Conservation (phyloP, 2,113 vertebrate species). For the Alethe diademata region DNA sequence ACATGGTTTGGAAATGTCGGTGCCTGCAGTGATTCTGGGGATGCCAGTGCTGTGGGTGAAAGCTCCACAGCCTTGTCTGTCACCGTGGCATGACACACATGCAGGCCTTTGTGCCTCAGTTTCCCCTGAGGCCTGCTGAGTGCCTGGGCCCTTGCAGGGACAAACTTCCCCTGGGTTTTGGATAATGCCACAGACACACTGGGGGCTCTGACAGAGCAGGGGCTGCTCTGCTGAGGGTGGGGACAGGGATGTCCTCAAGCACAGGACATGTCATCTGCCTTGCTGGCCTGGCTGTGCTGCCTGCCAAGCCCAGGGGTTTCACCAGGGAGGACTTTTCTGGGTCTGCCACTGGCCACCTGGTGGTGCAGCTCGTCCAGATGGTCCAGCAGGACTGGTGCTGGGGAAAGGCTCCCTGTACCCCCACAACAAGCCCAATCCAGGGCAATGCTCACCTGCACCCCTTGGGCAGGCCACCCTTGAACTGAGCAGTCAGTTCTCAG, state of each 20-base stretch:
- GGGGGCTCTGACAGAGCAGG: neutral
- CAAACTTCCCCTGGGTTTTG: neutral
- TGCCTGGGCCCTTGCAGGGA: rapidly evolving
- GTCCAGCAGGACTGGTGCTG: neutral
- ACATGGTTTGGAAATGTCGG: neutral
- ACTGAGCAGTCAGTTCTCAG: neutral
- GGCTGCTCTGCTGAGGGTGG: neutral
- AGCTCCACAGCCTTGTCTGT: neutral
- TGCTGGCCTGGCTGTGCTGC: neutral
- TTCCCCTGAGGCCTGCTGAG: neutral
- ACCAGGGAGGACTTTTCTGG: neutral
- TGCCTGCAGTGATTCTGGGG: neutral
- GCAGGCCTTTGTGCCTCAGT: neutral
- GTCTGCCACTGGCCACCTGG: constrained; percentile 40
- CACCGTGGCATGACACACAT: rapidly evolving
- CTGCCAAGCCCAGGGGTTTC: neutral
- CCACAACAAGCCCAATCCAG: rapidly evolving
- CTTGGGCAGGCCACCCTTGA: neutral
- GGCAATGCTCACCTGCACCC: neutral
- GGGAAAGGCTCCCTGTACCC: neutral
- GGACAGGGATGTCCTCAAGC: neutral
- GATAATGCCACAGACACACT: rapidly evolving
- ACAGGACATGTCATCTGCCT: neutral
- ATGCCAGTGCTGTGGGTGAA: neutral
- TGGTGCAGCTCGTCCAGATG: neutral